A percentile compares a stretch with the other conserved stretches of the same genome.
These are phyloP conservation scores for Cylindroiulus punctatus DNA, from an alignment of 2,888 invertebrate species.

Conservation along the genomic window DNA sequence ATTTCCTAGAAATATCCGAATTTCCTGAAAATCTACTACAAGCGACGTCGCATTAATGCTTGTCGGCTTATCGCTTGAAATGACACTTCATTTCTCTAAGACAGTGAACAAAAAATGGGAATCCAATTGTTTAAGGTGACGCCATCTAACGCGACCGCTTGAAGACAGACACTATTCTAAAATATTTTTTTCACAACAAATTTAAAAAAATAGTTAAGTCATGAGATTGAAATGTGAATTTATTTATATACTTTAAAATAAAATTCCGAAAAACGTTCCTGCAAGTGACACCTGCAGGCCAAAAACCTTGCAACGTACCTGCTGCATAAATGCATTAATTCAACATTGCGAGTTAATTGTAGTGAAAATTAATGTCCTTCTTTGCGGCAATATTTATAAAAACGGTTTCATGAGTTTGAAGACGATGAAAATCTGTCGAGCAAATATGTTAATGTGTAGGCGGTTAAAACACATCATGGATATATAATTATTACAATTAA, in stretches of 20 bases:
- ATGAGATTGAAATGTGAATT: too few relatives aligned
- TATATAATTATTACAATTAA: background rate
- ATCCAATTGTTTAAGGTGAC: background rate
- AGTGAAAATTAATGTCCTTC: background rate
- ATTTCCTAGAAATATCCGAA: background rate
- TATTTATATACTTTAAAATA: too few relatives aligned
- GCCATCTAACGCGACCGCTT: background rate
- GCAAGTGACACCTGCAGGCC: too few relatives aligned
- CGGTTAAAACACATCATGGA: slow-evolving; percentile 1
- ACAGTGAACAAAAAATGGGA: too few relatives aligned
- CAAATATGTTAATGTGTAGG: slow-evolving; percentile 1
- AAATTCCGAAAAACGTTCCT: too few relatives aligned
- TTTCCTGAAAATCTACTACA: background rate
- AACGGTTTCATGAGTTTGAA: background rate
- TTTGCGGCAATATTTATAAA: background rate
- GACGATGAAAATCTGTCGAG: background rate
- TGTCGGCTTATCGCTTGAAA: background rate
- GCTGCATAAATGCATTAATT: too few relatives aligned
- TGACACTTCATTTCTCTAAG: background rate
- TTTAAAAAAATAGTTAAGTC: too few relatives aligned
- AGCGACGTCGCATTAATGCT: background rate
- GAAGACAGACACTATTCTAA: background rate
- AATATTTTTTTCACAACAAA: background rate
- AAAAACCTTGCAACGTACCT: too few relatives aligned
- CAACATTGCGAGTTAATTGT: too few relatives aligned